Base-by-base conservation (phyloP, 2,888 invertebrate species). In the Caenorhabditis macrosperma region DNA sequence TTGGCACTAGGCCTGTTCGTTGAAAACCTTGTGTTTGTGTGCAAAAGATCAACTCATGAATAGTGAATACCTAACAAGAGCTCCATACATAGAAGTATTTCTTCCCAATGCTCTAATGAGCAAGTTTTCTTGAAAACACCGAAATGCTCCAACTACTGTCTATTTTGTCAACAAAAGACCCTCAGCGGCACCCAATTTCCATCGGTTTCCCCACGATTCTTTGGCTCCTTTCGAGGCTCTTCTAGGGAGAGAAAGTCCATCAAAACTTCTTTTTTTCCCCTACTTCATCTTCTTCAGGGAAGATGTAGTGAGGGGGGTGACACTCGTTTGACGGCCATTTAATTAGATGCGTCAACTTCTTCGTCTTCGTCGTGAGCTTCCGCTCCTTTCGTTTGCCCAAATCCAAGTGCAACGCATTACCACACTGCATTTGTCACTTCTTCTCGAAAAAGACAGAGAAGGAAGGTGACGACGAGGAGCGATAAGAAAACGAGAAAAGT, bases 331-430 rank as follows among this genome's bases (percentile, higher is more conserved):
- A 52, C 52, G 52, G 52, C 52, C 52, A 52, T 52, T 52, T 52
- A 52, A 52, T 52, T 52, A 52, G 52, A 52, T 52, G 52, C 52
- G 52, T 52, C 52, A 52, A 52, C 52, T 52, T 52, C 52, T 52
- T 28, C 26, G 24, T 26, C 4, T 12, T 3, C 20, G 12, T 50
- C n/a, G 12, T 52, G n/a, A n/a, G n/a, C n/a, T 52, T 15, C 26
- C n/a, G n/a, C 12, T 26, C 5, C 52, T 26, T 28, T 26, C 15
- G n/a, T 52, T 1, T 28, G 26, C 28, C 28, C 28, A 52, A 52
- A 52, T 52, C 52, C 52, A 52, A 52, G 52, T 52, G 52, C n/a
- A n/a, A n/a, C n/a, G n/a, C 52, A 28, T 52, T 52, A 52, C 48
- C 48, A 48, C 48, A 20, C 20, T 50, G 17, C 48, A 24, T 48